Conservation (phyloP, 2,797 vertebrate species). For the Harpagifer antarcticus region DNA sequence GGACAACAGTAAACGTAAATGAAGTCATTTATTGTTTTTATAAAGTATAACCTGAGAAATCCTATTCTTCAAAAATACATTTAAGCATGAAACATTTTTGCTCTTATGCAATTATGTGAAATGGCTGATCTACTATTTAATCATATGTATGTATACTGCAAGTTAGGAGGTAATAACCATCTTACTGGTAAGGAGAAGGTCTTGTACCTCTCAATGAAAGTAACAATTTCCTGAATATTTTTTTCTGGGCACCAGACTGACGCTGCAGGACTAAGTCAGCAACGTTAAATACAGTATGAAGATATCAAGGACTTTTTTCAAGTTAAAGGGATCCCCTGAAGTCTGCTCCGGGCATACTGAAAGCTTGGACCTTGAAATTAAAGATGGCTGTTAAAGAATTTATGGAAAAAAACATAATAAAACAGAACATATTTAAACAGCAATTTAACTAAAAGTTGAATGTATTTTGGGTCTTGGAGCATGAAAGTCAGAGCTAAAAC, state of each 20-base stretch:
- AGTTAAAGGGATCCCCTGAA: constrained; percentile 40
- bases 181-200: background rate
- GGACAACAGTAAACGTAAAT: background rate
- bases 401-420: no score
- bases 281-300: constrained; percentile 43
- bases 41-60: background rate
- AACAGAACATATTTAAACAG: constrained; percentile 3
- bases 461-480: background rate
- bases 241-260: constrained; percentile 20
- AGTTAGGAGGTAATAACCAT: background rate
- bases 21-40: background rate
- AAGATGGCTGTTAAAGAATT: constrained; percentile 25
- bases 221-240: constrained; percentile 28
- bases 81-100: background rate
- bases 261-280: constrained; percentile 9
- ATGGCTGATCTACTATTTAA: constrained; percentile 2
- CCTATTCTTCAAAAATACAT: background rate
- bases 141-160: background rate
- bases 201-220: constrained; percentile 33
- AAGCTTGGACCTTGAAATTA: constrained; percentile 49
- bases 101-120: constrained; percentile 8
- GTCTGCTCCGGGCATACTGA: constrained; percentile 44
- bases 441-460: background rate
- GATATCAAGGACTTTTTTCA: constrained; percentile 37
- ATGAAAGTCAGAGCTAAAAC: no score